phyloP scores from a whole-genome alignment of 2,797 vertebrate species.

The Buphagus erythrorhynchus region DNA sequence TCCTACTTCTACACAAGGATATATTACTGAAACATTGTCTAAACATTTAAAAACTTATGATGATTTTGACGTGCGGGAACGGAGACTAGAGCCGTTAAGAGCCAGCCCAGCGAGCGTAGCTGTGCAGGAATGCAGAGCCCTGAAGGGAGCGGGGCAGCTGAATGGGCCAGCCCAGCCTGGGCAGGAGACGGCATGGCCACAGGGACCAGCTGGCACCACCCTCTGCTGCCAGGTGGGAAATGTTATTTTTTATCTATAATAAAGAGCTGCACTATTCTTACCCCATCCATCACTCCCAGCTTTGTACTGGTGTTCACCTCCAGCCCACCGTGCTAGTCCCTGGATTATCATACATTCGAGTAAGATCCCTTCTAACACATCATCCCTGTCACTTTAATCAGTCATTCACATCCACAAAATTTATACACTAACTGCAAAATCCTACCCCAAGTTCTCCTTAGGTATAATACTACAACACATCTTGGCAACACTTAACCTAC shows the following conservation, averaged over 20 bases:
- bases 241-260: background rate
- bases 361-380: background rate
- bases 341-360: background rate
- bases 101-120: rapidly evolving
- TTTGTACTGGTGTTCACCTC: background rate
- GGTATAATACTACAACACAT: background rate
- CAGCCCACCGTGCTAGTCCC: background rate
- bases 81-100: background rate
- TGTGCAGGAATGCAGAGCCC: rapidly evolving
- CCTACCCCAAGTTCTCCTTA: background rate
- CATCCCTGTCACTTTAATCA: background rate
- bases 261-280: background rate
- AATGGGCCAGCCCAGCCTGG: rapidly evolving
- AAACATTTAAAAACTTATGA: background rate
- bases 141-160: rapidly evolving
- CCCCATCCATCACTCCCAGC: rapidly evolving
- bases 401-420: background rate
- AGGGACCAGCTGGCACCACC: background rate
- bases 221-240: background rate
- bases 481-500: background rate
- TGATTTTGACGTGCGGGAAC: rapidly evolving
- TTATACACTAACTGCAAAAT: background rate
- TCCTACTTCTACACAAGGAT: background rate
- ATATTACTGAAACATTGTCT: background rate
- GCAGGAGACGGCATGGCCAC: background rate